phyloP scores from a whole-genome alignment of 1,140 invertebrate genomes.

The Phocides pigmalion region DNA sequence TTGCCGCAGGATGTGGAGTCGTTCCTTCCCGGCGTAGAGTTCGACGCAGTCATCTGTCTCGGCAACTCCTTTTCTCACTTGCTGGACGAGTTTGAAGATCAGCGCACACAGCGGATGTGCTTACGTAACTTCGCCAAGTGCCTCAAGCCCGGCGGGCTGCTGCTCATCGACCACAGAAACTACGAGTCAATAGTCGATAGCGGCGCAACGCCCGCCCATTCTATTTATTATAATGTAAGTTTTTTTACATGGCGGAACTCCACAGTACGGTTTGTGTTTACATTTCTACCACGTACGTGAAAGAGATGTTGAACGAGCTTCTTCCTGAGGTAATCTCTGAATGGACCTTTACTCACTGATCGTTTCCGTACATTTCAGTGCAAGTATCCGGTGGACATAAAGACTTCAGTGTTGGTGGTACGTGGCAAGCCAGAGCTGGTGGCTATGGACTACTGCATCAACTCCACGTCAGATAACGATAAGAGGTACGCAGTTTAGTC shows the following conservation, averaged over 20 bases:
- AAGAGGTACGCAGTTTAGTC: conserved; percentile 37
- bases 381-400: conserved; percentile 91
- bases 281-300: no score
- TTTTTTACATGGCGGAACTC: not conserved
- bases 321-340: no score
- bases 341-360: not conserved
- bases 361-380: conserved; percentile 84
- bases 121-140: conserved; percentile 91
- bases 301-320: no score
- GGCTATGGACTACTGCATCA: conserved; percentile 91
- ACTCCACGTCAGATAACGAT: conserved; percentile 76
- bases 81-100: conserved; percentile 90
- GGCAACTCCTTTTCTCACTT: conserved; percentile 96
- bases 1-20: conserved; percentile 88
- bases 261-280: no score
- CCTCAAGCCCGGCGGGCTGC: conserved; percentile 92
- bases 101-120: conserved; percentile 90
- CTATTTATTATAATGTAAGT: conserved; percentile 95
- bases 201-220: conserved; percentile 90
- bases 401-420: conserved; percentile 91
- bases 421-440: conserved; percentile 89
- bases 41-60: conserved; percentile 93
- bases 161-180: conserved; percentile 94
- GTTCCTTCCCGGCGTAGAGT: conserved; percentile 85
- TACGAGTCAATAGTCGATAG: conserved; percentile 91